Base-by-base conservation (phyloP, 2,888 invertebrate species). In the Cylloceria caligata region DNA sequence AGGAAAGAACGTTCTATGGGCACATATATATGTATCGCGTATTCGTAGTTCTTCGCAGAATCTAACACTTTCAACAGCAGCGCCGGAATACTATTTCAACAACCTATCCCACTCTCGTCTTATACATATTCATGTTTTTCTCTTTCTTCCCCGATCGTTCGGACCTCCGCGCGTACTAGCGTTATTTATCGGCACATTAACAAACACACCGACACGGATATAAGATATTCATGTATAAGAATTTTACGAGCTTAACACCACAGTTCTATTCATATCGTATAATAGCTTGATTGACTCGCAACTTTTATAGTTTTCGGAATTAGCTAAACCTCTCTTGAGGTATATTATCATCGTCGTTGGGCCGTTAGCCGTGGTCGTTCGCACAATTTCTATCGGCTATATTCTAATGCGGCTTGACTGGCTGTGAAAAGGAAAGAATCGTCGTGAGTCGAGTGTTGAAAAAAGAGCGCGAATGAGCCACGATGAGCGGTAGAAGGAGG, bases 101-200 rank as follows among this genome's bases (percentile, higher is more conserved):
- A 78, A 74, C 77, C 30, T 65, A 69, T 81, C 34, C 55, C 34
- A 34, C 72, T 47, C 62, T 30, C 19, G 62, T 64, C 69, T 81
- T 71, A 78, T 82, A 78, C 74, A 75, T 78, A 78, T 82, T 82
- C 81, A 74, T 82, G 74, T 34, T 42, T 49, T 27, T 68, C 68
- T 57, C 42, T 65, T 19, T 76, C 55, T 65, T 45, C 65, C 57
- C 39, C 71, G 34, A 69, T 78, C 73, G 13, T 75, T 80, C 55
- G 55, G 69, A 65, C 55, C 45, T 69, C 45, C 42, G 16, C 62
- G 27, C 30, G 76, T 36, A 47, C 55, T 39, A 57, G 39, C 74
- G 81, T 82, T 82, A 82, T 82, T 82, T 78, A 82, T 82, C 74
- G 65, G 21, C 57, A 71, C 78, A 82, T 82, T 82, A 82, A 82